A percentile compares a stretch with the other conserved stretches of the same genome.
Evolutionary conservation across 2,797 vertebrate species (phyloP).

Genomic region (Chelon auratus): DNA sequence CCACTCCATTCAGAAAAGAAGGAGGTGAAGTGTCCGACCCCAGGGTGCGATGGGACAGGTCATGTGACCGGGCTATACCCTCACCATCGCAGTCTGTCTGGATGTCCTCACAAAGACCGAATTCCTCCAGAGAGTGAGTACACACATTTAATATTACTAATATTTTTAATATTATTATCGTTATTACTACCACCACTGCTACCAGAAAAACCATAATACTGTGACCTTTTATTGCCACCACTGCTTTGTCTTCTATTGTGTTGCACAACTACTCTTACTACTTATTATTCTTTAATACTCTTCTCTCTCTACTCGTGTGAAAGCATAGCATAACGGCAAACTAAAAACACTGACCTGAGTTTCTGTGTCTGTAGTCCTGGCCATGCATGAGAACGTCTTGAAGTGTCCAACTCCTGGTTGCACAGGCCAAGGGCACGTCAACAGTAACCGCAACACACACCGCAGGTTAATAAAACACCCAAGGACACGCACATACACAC

Average conservation of each 20-base stretch:
- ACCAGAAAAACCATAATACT: neutral
- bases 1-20: slow-evolving; percentile 86
- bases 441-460: slow-evolving; percentile 99
- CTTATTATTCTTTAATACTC: neutral
- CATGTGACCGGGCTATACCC: slow-evolving; percentile 98
- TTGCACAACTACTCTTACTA: neutral
- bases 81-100: slow-evolving; percentile 97
- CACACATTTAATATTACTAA: neutral
- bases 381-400: slow-evolving; percentile 98
- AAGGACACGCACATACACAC: neutral
- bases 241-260: slow-evolving; percentile 10
- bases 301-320: slow-evolving; percentile 1
- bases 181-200: slow-evolving; percentile 9
- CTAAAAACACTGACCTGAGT: slow-evolving; percentile 56
- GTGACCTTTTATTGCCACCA: neutral
- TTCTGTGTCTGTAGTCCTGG: slow-evolving; percentile 89
- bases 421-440: slow-evolving; percentile 98
- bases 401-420: slow-evolving; percentile 99
- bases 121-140: slow-evolving; percentile 98
- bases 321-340: neutral
- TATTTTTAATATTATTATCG: neutral
- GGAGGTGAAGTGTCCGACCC: slow-evolving; percentile 97
- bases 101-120: slow-evolving; percentile 98
- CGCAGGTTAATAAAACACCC: slow-evolving; percentile 87
- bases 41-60: slow-evolving; percentile 96